Percentiles rank a stretch among this genome's conserved stretches.
phyloP scores from a whole-genome alignment of 2,113 vertebrate species.

The Colossoma macropomum region DNA sequence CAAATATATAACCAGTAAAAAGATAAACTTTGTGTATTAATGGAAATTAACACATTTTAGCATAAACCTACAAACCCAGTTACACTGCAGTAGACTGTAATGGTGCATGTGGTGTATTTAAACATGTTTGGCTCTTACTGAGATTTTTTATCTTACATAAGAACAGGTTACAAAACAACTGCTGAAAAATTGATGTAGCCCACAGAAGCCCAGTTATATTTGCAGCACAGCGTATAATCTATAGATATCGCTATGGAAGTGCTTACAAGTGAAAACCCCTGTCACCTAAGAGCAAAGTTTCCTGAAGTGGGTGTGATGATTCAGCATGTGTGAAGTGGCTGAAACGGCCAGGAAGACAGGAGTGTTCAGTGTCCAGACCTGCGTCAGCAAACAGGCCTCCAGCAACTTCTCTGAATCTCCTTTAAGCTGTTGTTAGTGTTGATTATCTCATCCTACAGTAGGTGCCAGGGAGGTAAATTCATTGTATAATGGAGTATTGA shows the following conservation, averaged over 20 bases:
- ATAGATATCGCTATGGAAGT: not conserved
- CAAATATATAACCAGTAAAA: not conserved
- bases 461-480: conserved; percentile 13
- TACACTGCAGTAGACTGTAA: not conserved
- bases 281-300: not conserved
- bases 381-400: not conserved
- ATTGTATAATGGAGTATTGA: no score
- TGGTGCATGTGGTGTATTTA: not conserved
- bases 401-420: not conserved
- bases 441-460: conserved; percentile 14
- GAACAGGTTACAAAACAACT: not conserved
- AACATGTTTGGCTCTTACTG: not conserved
- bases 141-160: no score
- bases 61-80: not conserved
- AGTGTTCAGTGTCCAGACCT: not conserved
- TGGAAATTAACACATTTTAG: not conserved
- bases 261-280: conserved; percentile 5
- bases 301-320: not conserved
- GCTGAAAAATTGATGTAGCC: not conserved
- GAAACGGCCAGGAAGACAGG: not conserved
- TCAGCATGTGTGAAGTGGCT: not conserved
- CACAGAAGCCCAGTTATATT: not conserved
- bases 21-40: not conserved
- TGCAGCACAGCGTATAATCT: not conserved
- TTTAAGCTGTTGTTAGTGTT: conserved; percentile 23